Evolutionary conservation across 2,888 invertebrate species (phyloP), one percentile per base, ranked within the genome.

Genomic region (Prosapia bicincta): DNA sequence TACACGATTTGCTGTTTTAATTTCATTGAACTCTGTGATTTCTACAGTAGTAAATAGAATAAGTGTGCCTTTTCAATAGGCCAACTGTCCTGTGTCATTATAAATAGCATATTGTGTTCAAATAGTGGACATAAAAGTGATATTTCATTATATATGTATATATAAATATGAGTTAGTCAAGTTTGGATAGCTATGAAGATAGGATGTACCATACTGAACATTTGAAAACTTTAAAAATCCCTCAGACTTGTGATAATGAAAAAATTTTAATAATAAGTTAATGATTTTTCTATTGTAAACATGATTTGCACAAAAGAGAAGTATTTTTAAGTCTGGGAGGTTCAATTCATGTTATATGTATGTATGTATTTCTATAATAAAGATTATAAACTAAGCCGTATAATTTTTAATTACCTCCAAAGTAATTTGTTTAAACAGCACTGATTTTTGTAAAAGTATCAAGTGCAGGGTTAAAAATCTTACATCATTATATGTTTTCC

Each of bases 311-410:
- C 75, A 77, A 77, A 73, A 70, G 54, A 38, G n/a, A 20, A 71
- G 69, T 71, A 71, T 74, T 69, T 69, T 71, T 73, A 75, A 20
- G n/a, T n/a, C 76, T 75, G 76, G 75, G 75, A 74, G 76, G 73
- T 76, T 77, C 71, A 76, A 72, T 72, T 71, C 74, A 76, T 70
- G 76, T 74, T 66, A 54, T 74, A 74, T 78, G 74, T 71, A 78
- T 76, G 67, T 78, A 77, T 79, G 79, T 80, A 80, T 80, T 80
- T 80, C 80, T 79, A 79, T 80, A 80, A 79, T 80, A 80, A 80
- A 80, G 74, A 76, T 75, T 78, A 76, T 77, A 78, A 78, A 78
- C 66, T 75, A 76, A 76, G 20, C 3, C 38, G 9, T 5, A 30
- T 38, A 25, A 43, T 70, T 69, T 70, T 76, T 74, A 72, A 76